These are phyloP conservation scores for Calcarius lapponicus DNA, from an alignment of 2,797 vertebrate species.

Conservation along the genomic window DNA sequence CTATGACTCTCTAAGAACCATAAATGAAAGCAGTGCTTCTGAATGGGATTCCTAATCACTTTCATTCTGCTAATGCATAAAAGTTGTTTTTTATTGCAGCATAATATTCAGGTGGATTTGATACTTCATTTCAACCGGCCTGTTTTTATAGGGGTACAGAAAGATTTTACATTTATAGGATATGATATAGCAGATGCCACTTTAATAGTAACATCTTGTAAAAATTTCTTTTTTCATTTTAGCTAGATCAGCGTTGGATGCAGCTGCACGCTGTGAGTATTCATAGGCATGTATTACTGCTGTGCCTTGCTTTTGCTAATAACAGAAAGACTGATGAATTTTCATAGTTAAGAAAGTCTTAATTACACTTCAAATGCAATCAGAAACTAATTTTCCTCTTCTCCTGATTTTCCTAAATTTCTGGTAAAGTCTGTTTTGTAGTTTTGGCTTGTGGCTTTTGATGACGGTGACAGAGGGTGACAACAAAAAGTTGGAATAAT, in stretches of 20 bases:
- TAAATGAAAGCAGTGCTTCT: not conserved
- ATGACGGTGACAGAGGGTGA: not conserved
- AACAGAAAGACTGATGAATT: slow-evolving; percentile 18
- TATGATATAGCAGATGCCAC: not conserved
- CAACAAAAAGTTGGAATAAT: not conserved
- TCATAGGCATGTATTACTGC: slow-evolving; percentile 7
- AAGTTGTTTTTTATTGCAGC: not conserved
- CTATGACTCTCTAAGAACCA: not conserved
- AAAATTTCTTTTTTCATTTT: slow-evolving; percentile 45
- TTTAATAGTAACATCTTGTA: slow-evolving; percentile 32
- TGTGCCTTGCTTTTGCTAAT: slow-evolving; percentile 22
- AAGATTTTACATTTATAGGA: not conserved
- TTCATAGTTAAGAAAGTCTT: not conserved
- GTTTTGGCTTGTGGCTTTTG: not conserved
- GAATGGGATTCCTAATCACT: not conserved
- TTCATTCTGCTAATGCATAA: not conserved
- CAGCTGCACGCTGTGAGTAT: slow-evolving; percentile 82
- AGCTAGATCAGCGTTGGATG: slow-evolving; percentile 79
- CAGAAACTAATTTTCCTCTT: slow-evolving; percentile 20
- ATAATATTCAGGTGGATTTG: not conserved
- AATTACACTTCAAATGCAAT: slow-evolving; percentile 3
- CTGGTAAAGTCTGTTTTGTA: not conserved
- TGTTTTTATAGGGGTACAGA: not conserved
- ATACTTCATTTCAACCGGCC: not conserved
- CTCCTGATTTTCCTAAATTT: not conserved